These are phyloP conservation scores for Zaprionus capensis DNA, from an alignment of 1,140 invertebrate genomes.

Conservation along the genomic window DNA sequence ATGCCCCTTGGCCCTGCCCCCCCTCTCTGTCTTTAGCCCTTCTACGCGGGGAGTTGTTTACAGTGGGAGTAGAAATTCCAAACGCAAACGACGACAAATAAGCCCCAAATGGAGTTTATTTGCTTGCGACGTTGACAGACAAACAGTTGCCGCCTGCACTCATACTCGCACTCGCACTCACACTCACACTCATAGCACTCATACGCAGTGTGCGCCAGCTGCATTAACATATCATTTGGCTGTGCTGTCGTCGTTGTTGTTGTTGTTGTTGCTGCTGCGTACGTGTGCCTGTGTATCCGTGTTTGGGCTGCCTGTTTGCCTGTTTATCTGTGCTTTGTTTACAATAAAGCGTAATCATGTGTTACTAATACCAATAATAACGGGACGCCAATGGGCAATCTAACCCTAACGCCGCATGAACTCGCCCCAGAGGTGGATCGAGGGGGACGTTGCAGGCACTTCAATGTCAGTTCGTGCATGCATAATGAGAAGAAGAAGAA, in stretches of 20 bases:
- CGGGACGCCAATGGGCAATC: slow-evolving; percentile 60
- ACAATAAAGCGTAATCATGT: slow-evolving; percentile 80
- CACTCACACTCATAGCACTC: slow-evolving; percentile 42
- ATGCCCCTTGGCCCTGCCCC: background rate
- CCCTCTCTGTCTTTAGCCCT: background rate
- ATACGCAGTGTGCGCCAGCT: slow-evolving; percentile 75
- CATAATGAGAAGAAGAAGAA: slow-evolving; percentile 53
- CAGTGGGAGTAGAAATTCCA: slow-evolving; percentile 42
- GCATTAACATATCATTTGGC: slow-evolving; percentile 81
- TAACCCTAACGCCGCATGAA: slow-evolving; percentile 63
- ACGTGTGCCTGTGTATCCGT: slow-evolving; percentile 35
- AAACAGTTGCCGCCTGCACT: slow-evolving; percentile 60
- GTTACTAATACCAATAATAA: slow-evolving; percentile 82
- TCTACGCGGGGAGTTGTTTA: slow-evolving; percentile 21
- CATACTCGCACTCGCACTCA: slow-evolving; percentile 13
- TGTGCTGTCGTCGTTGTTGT: background rate
- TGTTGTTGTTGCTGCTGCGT: background rate
- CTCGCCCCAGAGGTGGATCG: slow-evolving; percentile 10
- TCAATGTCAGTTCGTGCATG: slow-evolving; percentile 80
- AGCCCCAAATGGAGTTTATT: slow-evolving; percentile 66
- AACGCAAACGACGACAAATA: slow-evolving; percentile 45
- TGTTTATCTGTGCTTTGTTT: slow-evolving; percentile 77
- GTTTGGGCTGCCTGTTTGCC: slow-evolving; percentile 56
- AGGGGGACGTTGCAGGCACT: slow-evolving; percentile 61
- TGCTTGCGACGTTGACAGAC: slow-evolving; percentile 76